Conservation (phyloP, 2,113 vertebrate genomes). For the Callipepla californica region DNA sequence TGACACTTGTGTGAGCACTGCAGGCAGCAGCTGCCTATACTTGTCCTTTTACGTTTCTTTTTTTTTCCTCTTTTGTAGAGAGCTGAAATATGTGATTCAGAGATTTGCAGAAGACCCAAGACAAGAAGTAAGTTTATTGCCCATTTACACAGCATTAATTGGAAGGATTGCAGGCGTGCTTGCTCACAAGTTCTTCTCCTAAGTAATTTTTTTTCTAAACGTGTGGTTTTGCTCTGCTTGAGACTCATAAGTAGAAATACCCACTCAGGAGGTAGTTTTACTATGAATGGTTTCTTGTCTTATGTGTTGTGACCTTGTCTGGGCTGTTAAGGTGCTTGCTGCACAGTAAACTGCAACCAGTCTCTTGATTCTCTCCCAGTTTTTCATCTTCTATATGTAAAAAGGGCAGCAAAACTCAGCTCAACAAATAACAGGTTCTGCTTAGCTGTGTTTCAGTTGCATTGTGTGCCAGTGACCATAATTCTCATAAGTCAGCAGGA, state of each 20-base stretch:
- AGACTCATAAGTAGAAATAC: background rate
- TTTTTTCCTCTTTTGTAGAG: constrained; percentile 78
- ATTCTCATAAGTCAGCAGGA: background rate
- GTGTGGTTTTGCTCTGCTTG: background rate
- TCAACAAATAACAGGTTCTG: background rate
- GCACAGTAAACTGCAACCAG: background rate
- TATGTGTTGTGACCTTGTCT: background rate
- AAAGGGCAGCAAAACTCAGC: background rate
- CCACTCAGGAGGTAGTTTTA: background rate
- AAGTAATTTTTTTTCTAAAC: background rate
- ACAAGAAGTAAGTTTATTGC: constrained; percentile 88
- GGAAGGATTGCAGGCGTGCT: background rate
- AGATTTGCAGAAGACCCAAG: constrained; percentile 97
- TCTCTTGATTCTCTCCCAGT: background rate
- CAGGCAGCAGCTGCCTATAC: background rate
- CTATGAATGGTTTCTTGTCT: background rate
- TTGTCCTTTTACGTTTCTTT: background rate
- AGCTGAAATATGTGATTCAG: constrained; percentile 98
- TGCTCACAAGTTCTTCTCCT: background rate
- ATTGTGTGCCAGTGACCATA: background rate
- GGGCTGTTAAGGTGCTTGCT: background rate
- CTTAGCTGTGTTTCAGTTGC: background rate
- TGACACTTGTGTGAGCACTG: background rate
- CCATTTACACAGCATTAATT: background rate
- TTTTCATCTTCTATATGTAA: background rate